Base-by-base conservation (phyloP, 2,888 invertebrate species). In the Dyspetes luteomarginatus region DNA sequence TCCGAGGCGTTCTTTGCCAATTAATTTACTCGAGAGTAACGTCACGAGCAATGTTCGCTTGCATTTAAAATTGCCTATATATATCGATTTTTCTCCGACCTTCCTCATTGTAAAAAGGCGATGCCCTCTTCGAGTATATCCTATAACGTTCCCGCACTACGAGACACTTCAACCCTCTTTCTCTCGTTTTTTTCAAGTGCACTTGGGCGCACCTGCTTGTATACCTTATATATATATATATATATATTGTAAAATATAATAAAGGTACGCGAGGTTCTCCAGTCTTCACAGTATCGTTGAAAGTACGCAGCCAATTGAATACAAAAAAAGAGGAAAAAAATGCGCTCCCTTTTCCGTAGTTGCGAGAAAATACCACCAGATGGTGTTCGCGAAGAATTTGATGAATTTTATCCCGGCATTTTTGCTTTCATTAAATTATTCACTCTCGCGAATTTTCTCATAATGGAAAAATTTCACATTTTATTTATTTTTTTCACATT, bases 171-270 rank as follows among this genome's bases (percentile, higher is more conserved):
- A 77, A 67, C 55, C 52, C 55, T 73, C 55, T 56, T 64, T 62
- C 30, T 65, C 41, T 28, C 30, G 24, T 58, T 73, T 62, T 72
- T 71, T 74, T 50, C 80, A 50, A 77, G 75, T 68, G 68, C 82
- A 81, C 82, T 82, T 82, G 52, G 41, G 48, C 60, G 64, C 83
- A 74, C 78, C 80, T 78, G 68, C 64, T 58, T 19, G 69, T 28
- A 36, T 24, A 80, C 36, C 72, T 26, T 55, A 52, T 52, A 26
- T 36, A 36, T 36, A n/a, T 43, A 43, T 19, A 12, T 22, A 19
- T 3, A 28, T 43, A 15, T 74, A 74, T 52, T 74, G 65, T 67
- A 74, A 74, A 74, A 74, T 67, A 64, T 67, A 67, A 74, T 71
- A 74, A 58, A 78, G 52, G 58, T 73, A 65, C 52, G 36, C 45